Percentiles rank a stretch among this genome's conserved stretches.
These are phyloP conservation scores for Phaethornis superciliosus DNA, from an alignment of 2,113 vertebrate species.

Conservation along the genomic window DNA sequence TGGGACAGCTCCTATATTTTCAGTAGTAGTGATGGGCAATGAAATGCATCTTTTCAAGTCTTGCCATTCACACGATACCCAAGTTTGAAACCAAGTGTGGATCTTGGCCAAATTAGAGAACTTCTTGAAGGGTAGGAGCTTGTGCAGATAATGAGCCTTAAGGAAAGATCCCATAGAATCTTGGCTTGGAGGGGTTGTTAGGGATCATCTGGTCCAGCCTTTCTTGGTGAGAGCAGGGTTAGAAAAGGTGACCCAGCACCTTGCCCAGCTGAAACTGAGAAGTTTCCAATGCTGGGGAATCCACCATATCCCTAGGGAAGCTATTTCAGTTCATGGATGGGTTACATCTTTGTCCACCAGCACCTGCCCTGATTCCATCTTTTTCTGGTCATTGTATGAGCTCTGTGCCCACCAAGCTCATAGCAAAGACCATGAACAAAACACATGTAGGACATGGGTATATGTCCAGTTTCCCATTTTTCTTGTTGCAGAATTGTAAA, in stretches of 20 bases:
- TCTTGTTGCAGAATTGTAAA: fast-evolving
- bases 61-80: background rate
- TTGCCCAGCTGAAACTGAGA: too few species aligned
- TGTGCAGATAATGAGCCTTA: background rate
- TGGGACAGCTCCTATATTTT: background rate
- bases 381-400: background rate
- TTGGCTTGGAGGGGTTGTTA: too few species aligned
- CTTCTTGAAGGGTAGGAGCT: background rate
- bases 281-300: too few species aligned
- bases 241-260: too few species aligned
- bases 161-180: background rate
- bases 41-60: background rate
- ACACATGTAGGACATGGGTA: fast-evolving
- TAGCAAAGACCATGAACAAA: background rate
- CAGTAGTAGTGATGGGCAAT: background rate
- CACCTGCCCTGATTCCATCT: background rate
- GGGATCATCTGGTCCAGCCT: too few species aligned
- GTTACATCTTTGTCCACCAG: background rate
- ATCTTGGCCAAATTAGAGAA: background rate
- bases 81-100: background rate
- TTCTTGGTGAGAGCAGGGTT: too few species aligned
- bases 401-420: background rate
- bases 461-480: background rate
- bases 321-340: background rate
- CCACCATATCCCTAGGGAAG: too few species aligned